Evolutionary conservation across 1,140 invertebrate species (phyloP).

Genomic region (Heliothis virescens): DNA sequence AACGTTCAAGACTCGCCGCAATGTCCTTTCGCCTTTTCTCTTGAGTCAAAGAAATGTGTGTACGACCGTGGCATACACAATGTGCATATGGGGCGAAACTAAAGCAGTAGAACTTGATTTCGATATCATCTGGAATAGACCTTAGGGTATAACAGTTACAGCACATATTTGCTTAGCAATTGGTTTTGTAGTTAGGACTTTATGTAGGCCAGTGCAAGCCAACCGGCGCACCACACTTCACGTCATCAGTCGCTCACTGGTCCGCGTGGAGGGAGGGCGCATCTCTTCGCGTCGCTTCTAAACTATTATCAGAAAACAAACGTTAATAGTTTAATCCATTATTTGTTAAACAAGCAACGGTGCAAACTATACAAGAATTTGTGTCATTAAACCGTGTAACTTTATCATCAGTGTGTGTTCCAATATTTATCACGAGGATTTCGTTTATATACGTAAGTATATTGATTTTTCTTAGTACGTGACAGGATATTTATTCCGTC

Average conservation of each 20-base stretch:
- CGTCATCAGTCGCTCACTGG: conserved; percentile 75
- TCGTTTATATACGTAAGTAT: conserved; percentile 65
- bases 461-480: conserved; percentile 62
- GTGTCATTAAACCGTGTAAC: conserved; percentile 58
- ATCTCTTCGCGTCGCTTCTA: conserved; percentile 38
- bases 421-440: conserved; percentile 55
- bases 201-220: conserved; percentile 53
- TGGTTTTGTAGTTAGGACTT: conserved; percentile 57
- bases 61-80: conserved; percentile 79
- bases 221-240: conserved; percentile 66
- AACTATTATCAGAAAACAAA: conserved; percentile 55
- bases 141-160: conserved; percentile 15
- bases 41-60: conserved; percentile 77
- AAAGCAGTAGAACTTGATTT: conserved; percentile 59
- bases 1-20: conserved; percentile 27
- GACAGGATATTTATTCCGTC: conserved; percentile 44
- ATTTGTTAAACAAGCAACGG: conserved; percentile 51
- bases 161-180: conserved; percentile 35
- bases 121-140: conserved; percentile 14
- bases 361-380: conserved; percentile 56
- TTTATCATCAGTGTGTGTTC: conserved; percentile 57
- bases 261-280: conserved; percentile 60
- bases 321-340: conserved; percentile 60
- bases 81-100: conserved; percentile 73
- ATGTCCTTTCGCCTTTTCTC: conserved; percentile 84